Percentiles rank a stretch among this genome's conserved stretches.
Conservation (phyloP, 1,140 invertebrate species). For the Drosophila mayri region DNA sequence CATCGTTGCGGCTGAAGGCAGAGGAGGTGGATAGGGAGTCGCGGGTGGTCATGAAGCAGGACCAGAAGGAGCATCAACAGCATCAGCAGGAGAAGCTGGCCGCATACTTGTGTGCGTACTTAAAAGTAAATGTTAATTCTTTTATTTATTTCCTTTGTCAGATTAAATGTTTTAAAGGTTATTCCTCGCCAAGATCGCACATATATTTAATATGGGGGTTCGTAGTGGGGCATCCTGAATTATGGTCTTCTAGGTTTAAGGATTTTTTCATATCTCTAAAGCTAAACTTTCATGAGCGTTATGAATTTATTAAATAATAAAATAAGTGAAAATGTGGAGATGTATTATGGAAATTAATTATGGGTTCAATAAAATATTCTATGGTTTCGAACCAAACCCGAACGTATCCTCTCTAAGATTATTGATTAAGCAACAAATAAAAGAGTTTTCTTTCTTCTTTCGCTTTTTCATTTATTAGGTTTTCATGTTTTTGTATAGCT, state of each 20-base stretch:
- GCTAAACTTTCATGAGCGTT: background rate
- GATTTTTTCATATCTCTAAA: background rate
- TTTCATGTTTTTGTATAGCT: too few species aligned
- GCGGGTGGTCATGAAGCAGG: slow-evolving; percentile 20
- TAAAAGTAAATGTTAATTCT: slow-evolving; percentile 83
- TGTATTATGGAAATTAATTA: background rate
- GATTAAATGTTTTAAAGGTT: slow-evolving; percentile 83
- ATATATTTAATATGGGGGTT: slow-evolving; percentile 39
- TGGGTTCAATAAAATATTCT: too few species aligned
- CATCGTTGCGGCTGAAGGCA: slow-evolving; percentile 32
- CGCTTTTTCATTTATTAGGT: too few species aligned
- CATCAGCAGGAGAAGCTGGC: slow-evolving; percentile 7
- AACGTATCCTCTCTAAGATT: too few species aligned
- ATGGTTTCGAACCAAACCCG: too few species aligned
- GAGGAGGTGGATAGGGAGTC: slow-evolving; percentile 14
- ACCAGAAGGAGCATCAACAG: slow-evolving; percentile 1
- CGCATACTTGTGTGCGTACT: slow-evolving; percentile 74
- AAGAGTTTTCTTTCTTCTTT: too few species aligned
- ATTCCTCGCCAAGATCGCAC: slow-evolving; percentile 32
- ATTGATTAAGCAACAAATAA: too few species aligned
- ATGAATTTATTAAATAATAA: background rate
- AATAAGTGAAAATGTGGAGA: background rate
- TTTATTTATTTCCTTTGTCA: slow-evolving; percentile 84
- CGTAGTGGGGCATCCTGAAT: slow-evolving; percentile 16
- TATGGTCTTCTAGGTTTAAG: slow-evolving; percentile 24